These are phyloP conservation scores for Tokudaia muenninki DNA, from an alignment of 2,797 vertebrate species.

Conservation along the genomic window DNA sequence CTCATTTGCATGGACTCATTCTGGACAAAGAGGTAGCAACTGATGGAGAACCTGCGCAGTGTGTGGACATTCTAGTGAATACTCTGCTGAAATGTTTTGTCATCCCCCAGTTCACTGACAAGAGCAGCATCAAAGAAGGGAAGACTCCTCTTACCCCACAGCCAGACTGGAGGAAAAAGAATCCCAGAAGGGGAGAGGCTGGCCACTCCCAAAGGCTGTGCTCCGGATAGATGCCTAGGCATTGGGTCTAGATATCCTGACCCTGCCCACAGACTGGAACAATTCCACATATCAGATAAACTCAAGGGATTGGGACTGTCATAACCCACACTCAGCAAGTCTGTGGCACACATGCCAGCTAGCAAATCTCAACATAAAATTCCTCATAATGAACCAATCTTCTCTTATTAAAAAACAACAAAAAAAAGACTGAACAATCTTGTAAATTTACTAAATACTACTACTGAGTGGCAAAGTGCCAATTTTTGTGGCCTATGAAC, in stretches of 20 bases:
- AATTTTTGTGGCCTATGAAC: not conserved
- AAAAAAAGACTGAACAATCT: not conserved
- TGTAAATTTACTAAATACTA: not conserved
- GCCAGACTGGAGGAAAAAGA: not conserved
- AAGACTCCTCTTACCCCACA: not conserved
- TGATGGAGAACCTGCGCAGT: not conserved
- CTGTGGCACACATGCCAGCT: not conserved
- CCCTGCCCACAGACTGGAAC: not conserved
- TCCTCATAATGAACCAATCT: conserved; percentile 4
- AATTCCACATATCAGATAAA: not conserved
- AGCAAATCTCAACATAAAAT: not conserved
- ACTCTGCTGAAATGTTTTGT: not conserved
- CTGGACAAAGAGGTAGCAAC: not conserved
- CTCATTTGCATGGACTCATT: not conserved
- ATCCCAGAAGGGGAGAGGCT: not conserved
- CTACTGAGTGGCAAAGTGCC: not conserved
- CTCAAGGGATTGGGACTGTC: too few relatives aligned
- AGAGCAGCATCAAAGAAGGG: not conserved
- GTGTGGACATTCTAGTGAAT: too few relatives aligned
- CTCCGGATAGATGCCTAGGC: not conserved
- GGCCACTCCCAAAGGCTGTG: not conserved
- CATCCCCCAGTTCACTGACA: not conserved
- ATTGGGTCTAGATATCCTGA: not conserved
- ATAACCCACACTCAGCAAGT: not conserved
- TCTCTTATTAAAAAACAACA: not conserved